Base-by-base conservation (phyloP, 2,113 vertebrate genomes). In the Origma solitaria region DNA sequence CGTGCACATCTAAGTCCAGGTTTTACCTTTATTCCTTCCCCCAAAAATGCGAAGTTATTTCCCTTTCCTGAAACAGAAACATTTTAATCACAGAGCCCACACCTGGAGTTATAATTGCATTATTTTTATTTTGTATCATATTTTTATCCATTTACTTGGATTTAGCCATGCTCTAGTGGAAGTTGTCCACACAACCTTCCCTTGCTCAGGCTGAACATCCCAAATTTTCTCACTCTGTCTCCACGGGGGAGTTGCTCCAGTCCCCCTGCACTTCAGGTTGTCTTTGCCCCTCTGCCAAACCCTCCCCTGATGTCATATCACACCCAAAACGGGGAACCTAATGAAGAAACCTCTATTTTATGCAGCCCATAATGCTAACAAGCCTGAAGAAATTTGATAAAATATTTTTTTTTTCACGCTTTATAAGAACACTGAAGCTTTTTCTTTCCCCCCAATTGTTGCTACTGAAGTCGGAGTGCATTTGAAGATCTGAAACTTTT, bases 401-500 rank as follows among this genome's bases (percentile, higher is more conserved):
- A 80, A 40, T 9, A 5, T 4, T 49, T 35, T 37, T 22, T 4
- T 49, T 35, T 37, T 22, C 38, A 8, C 57, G 50, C 62, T 84
- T 81, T 69, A 21, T 79, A n/a, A 1, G 3, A 89, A 42, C 49
- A 12, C 38, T 25, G 19, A 65, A 77, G 60, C 9, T 13, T 54
- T 49, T 82, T 5, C 10, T 30, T 65, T 12, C 40, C 35, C 14
- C 33, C 64, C 83, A 91, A 4, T 57, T 95, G 64, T 91, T 94
- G 91, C 94, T 51, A 28, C 81, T 40, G 82, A 90, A 84, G 77
- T 27, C 35, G 11, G 45, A 35, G 47, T 0, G 0, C 5, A 44
- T 92, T 90, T 95, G 93, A 96, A 97, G 95, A 96, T 93, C 82
- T 92, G 92, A 91, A 95, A 96, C 35, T 94, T 82, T 72, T 70